Evolutionary conservation across 2,888 invertebrate species (phyloP).

Genomic region (Reticulitermes lucifugus): DNA sequence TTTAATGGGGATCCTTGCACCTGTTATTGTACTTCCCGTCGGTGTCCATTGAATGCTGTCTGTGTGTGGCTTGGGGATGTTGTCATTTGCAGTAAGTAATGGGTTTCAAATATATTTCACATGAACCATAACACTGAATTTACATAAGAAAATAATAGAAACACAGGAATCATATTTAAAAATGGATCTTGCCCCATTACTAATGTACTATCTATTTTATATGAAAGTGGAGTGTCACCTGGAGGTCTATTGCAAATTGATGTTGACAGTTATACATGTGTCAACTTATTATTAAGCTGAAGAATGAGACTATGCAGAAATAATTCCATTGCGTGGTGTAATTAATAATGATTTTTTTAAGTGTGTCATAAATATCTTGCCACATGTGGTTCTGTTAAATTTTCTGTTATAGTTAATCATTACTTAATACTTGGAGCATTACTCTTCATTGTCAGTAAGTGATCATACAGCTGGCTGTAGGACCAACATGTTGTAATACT

Average conservation of each 20-base stretch:
- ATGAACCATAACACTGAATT: too few relatives aligned
- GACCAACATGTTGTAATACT: neutral
- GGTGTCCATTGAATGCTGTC: too few relatives aligned
- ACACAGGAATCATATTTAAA: too few relatives aligned
- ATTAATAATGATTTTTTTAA: neutral
- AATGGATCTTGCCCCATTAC: neutral
- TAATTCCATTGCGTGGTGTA: neutral
- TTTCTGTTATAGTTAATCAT: neutral
- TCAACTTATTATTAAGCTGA: neutral
- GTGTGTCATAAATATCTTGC: neutral
- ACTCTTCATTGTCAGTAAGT: too few relatives aligned
- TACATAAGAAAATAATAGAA: too few relatives aligned
- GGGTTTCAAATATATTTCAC: too few relatives aligned
- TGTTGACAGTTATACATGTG: neutral
- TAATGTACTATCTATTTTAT: neutral
- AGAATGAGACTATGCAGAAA: neutral
- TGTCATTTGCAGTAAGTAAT: too few relatives aligned
- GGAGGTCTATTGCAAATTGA: too few relatives aligned
- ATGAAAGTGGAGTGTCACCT: neutral
- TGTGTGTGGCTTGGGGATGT: too few relatives aligned
- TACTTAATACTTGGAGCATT: too few relatives aligned
- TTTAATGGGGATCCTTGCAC: too few relatives aligned
- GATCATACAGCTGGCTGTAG: neutral
- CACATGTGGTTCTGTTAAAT: neutral
- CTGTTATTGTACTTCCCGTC: too few relatives aligned